A percentile compares a stretch with the other conserved stretches of the same genome.
phyloP scores from a whole-genome alignment of 2,888 invertebrate genomes.

The Didymodactylos carnosus region DNA sequence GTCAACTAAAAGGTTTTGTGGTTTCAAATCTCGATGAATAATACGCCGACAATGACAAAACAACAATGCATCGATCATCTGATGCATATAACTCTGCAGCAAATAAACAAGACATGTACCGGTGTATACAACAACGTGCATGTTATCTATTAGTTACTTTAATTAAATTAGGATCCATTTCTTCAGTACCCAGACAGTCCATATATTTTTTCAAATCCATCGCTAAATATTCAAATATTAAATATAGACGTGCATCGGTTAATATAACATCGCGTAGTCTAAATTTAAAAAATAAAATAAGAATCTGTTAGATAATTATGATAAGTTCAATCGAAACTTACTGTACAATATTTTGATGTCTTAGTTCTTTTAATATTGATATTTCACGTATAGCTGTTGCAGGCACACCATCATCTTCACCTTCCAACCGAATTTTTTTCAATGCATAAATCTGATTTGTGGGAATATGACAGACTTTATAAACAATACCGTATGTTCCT shows the following conservation, averaged over 20 bases:
- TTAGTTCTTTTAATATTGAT: constrained; percentile 72
- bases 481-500: constrained; percentile 92
- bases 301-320: neutral
- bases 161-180: constrained; percentile 25
- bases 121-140: too few relatives aligned
- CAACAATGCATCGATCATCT: constrained; percentile 40
- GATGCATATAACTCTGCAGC: constrained; percentile 41
- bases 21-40: constrained; percentile 34
- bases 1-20: constrained; percentile 35
- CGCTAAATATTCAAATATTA: constrained; percentile 82
- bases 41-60: constrained; percentile 34
- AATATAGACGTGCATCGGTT: constrained; percentile 73
- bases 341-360: constrained; percentile 72
- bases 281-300: neutral
- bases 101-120: too few relatives aligned
- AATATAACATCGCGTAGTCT: constrained; percentile 55
- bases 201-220: constrained; percentile 93
- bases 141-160: neutral
- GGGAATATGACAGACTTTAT: constrained; percentile 58
- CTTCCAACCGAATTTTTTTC: constrained; percentile 86
- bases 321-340: too few relatives aligned
- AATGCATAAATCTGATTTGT: constrained; percentile 53
- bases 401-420: constrained; percentile 89
- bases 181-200: constrained; percentile 41
- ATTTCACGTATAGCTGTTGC: constrained; percentile 92